Conservation (phyloP, 2,113 vertebrate genomes). For the Cercocebus atys region DNA sequence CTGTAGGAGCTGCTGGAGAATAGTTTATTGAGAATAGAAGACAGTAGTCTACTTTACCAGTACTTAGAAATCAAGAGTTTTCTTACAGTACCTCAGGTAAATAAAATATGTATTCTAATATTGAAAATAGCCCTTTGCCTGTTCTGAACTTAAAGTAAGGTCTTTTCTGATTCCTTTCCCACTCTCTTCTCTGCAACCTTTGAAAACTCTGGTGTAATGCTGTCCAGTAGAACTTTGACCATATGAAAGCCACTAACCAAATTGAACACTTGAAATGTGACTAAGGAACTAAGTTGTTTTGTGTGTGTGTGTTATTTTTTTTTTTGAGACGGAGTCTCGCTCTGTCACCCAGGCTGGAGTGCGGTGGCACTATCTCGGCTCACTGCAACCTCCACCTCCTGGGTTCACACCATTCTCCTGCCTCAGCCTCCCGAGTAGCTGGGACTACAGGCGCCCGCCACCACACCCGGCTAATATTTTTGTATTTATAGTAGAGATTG, state of each 20-base stretch:
- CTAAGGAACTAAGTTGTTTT: not conserved
- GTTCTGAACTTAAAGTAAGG: not conserved
- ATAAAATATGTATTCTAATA: not conserved
- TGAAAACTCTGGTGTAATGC: not conserved
- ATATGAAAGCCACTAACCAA: not conserved
- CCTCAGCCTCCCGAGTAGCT: too few relatives aligned
- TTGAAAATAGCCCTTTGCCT: not conserved
- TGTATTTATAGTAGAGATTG: too few relatives aligned
- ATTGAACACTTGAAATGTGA: not conserved
- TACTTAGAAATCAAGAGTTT: conserved; percentile 90
- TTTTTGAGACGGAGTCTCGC: too few relatives aligned
- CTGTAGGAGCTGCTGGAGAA: conserved; percentile 90
- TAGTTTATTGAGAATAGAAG: conserved; percentile 88
- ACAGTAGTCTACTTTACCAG: conserved; percentile 87
- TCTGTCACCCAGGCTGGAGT: too few relatives aligned
- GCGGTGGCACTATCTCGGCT: fast-evolving
- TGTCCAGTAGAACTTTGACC: not conserved
- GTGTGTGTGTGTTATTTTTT: too few relatives aligned
- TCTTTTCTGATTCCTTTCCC: not conserved
- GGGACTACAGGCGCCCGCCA: too few relatives aligned
- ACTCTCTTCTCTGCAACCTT: not conserved
- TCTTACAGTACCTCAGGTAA: conserved; percentile 89
- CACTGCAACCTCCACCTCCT: too few relatives aligned
- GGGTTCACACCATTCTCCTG: too few relatives aligned
- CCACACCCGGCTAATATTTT: too few relatives aligned